phyloP scores from a whole-genome alignment of 2,113 vertebrate species.

The Leptosomus discolor region DNA sequence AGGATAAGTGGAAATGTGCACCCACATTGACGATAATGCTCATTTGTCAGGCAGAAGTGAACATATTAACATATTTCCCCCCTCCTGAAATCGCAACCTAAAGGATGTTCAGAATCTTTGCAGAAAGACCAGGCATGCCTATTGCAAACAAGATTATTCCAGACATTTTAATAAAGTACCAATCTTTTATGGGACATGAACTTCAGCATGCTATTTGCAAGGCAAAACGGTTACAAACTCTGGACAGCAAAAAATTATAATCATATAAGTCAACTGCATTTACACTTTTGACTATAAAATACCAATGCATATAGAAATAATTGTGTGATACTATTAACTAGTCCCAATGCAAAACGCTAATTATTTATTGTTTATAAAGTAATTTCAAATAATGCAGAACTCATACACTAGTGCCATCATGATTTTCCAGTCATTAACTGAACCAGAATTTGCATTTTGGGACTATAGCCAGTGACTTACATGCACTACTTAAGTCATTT shows the following conservation, averaged over 20 bases:
- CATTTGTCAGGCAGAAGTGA: slow-evolving; percentile 67
- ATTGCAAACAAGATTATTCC: slow-evolving; percentile 21
- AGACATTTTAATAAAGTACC: slow-evolving; percentile 37
- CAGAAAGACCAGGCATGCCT: slow-evolving; percentile 1
- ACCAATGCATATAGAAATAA: slow-evolving; percentile 41
- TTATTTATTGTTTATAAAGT: slow-evolving; percentile 83
- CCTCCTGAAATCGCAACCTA: slow-evolving; percentile 8
- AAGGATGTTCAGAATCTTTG: slow-evolving; percentile 17
- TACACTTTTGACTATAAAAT: slow-evolving; percentile 9
- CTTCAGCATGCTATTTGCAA: not conserved
- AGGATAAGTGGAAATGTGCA: slow-evolving; percentile 66
- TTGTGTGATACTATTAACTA: slow-evolving; percentile 52
- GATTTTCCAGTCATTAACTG: slow-evolving; percentile 85
- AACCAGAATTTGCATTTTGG: slow-evolving; percentile 84
- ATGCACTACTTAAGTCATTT: slow-evolving; percentile 81
- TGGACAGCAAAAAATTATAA: not conserved
- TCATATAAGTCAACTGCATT: not conserved
- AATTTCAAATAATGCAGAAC: slow-evolving; percentile 71
- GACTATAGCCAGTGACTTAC: slow-evolving; percentile 82
- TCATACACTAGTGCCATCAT: slow-evolving; percentile 62
- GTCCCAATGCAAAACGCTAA: slow-evolving; percentile 64
- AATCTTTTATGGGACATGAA: slow-evolving; percentile 40
- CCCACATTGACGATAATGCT: slow-evolving; percentile 53
- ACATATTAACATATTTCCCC: slow-evolving; percentile 49
- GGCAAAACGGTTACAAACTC: not conserved